Evolutionary conservation across 1,140 invertebrate genomes (phyloP), one percentile per base, ranked within the genome.

Genomic region (Hormaphis cornu): DNA sequence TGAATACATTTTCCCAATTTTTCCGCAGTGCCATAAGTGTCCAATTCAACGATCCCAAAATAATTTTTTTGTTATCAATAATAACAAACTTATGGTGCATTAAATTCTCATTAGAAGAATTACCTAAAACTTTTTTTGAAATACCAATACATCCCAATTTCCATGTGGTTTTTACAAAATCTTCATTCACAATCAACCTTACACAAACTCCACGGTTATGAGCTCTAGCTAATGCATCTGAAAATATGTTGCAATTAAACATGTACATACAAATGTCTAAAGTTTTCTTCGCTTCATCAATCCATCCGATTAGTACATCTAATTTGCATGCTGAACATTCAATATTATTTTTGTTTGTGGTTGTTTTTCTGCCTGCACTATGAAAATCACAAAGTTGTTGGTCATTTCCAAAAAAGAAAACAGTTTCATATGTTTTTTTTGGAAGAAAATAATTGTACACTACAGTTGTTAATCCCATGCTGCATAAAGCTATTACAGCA

Each of bases 81-180:
- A 66, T 35, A 50, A 46, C 12, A 35, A 66, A 66, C 28, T 66
- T 66, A 22, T 66, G 61, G 8, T 66, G 61, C 61, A 66, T 66
- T 66, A 66, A 30, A 50, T 30, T n/a, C 3, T 22, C 7, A 16
- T 1, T 1, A 3, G 28, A 3, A 16, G 14, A 35, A 7, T 6
- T 3, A 0, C 14, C 20, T 16, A 33, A 35, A 30, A 66, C 18
- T 66, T 6, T 66, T 35, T 50, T 50, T 22, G n/a, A 28, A 20
- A 66, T 66, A 30, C 61, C 61, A 1, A 33, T 20, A 22, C 1
- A 35, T 3, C 44, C 20, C 14, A 50, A n/a, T 35, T 50, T 5
- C 61, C 59, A 63, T 20, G 44, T 63, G 10, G 40, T 24, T 4
- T 5, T 3, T 0, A 20, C 0, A 35, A 16, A 22, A 18, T 50